A percentile compares a stretch with the other conserved stretches of the same genome.
Evolutionary conservation across 2,113 vertebrate species (phyloP).

Genomic region (Psettodes erumei): DNA sequence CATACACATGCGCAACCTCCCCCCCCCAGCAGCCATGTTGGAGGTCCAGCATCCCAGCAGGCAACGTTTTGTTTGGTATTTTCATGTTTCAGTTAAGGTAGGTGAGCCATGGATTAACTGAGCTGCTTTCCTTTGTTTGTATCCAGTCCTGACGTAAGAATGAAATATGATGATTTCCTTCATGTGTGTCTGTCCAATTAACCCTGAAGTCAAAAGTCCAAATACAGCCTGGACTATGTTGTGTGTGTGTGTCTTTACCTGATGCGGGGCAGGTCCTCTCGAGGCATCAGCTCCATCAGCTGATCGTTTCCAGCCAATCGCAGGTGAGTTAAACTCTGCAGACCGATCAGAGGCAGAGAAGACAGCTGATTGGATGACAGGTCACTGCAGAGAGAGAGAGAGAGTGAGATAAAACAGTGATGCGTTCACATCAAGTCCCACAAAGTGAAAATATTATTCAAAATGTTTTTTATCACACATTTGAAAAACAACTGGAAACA

Average conservation of each 20-base stretch:
- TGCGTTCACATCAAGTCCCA: neutral
- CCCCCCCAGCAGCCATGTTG: constrained; percentile 11
- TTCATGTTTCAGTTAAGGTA: constrained; percentile 6
- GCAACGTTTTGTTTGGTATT: constrained; percentile 14
- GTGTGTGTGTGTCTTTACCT: constrained; percentile 78
- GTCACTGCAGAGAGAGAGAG: constrained; percentile 87
- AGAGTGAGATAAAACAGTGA: neutral
- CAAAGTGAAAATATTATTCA: too few relatives aligned
- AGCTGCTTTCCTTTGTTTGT: neutral
- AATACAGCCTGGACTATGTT: too few relatives aligned
- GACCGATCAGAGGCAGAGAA: constrained; percentile 89
- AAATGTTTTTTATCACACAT: too few relatives aligned
- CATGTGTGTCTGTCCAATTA: too few relatives aligned
- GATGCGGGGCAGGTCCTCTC: constrained; percentile 92
- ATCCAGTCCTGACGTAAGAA: too few relatives aligned
- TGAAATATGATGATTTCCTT: too few relatives aligned
- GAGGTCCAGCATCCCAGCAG: constrained; percentile 15
- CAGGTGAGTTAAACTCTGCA: constrained; percentile 93
- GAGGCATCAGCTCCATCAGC: constrained; percentile 89
- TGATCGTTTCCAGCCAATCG: constrained; percentile 93
- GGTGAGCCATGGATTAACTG: constrained; percentile 6
- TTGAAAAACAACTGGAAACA: too few relatives aligned
- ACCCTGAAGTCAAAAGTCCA: too few relatives aligned
- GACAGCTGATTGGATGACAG: constrained; percentile 93
- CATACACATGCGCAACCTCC: neutral